phyloP scores from a whole-genome alignment of 2,113 vertebrate genomes.

The Ophthalmotilapia sp. region DNA sequence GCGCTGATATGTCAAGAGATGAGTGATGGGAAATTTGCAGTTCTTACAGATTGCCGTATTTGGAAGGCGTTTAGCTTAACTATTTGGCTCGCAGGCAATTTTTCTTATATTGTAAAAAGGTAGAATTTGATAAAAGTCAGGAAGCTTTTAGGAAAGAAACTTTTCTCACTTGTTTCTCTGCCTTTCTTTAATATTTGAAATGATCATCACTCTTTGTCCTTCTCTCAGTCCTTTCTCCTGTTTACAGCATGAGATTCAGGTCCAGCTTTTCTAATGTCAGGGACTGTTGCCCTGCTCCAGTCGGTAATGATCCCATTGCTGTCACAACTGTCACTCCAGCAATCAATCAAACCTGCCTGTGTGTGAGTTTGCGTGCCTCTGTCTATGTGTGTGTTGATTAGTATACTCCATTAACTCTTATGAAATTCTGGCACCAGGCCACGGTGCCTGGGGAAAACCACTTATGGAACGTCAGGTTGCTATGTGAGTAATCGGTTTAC shows the following conservation, averaged over 20 bases:
- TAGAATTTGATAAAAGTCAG: not conserved
- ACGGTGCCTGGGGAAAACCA: conserved; percentile 19
- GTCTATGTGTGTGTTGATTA: conserved; percentile 37
- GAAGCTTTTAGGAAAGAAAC: not conserved
- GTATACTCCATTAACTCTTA: conserved; percentile 55
- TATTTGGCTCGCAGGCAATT: not conserved
- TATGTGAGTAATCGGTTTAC: conserved; percentile 55
- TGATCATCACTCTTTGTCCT: not conserved
- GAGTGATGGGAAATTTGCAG: not conserved
- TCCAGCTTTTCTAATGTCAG: conserved; percentile 19
- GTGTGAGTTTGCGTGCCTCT: not conserved
- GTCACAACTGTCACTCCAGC: conserved; percentile 36
- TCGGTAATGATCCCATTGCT: conserved; percentile 30
- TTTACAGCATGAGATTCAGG: not conserved
- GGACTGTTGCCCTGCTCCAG: not conserved
- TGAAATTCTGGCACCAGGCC: conserved; percentile 25
- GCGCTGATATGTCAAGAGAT: not conserved
- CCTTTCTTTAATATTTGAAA: not conserved
- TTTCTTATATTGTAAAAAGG: not conserved
- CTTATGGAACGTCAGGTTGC: conserved; percentile 43
- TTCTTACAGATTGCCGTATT: not conserved
- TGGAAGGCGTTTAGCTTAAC: not conserved
- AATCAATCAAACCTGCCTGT: conserved; percentile 52
- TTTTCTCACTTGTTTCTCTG: not conserved
- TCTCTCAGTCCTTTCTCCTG: not conserved